A percentile compares a stretch with the other conserved stretches of the same genome.
These are phyloP conservation scores for Phalacrocorax brasilianus DNA, from an alignment of 2,113 vertebrate species.

Conservation along the genomic window DNA sequence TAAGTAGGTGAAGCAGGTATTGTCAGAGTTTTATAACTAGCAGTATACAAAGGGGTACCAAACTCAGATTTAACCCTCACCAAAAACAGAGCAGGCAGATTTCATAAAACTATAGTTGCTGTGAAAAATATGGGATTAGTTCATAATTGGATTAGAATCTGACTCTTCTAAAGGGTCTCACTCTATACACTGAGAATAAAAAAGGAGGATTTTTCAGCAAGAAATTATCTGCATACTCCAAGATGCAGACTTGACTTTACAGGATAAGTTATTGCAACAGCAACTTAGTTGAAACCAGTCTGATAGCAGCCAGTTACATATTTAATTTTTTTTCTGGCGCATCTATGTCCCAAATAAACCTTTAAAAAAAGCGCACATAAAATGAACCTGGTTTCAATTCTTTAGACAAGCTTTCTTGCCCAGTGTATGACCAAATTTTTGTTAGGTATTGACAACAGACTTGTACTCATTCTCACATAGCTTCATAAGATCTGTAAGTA, in stretches of 20 bases:
- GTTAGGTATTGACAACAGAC: not conserved
- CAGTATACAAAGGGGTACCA: not conserved
- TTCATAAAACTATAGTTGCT: not conserved
- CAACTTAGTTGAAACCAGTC: not conserved
- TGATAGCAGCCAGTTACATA: not conserved
- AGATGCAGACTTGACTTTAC: not conserved
- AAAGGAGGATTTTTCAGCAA: not conserved
- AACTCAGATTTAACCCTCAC: not conserved
- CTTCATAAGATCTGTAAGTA: not conserved
- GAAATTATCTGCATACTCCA: not conserved
- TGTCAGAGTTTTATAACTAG: not conserved
- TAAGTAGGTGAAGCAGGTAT: not conserved
- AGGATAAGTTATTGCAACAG: not conserved
- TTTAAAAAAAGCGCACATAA: not conserved
- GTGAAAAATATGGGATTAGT: not conserved
- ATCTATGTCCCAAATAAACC: not conserved
- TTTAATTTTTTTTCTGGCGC: not conserved
- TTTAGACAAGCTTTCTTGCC: not conserved
- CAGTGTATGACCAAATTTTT: not conserved
- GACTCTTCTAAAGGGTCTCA: not conserved
- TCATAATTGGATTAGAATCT: not conserved
- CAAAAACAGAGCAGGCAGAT: not conserved
- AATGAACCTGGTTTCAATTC: not conserved
- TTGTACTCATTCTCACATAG: not conserved
- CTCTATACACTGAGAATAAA: not conserved